Evolutionary conservation across 2,113 vertebrate species (phyloP).

Genomic region (Electrona antarctica): DNA sequence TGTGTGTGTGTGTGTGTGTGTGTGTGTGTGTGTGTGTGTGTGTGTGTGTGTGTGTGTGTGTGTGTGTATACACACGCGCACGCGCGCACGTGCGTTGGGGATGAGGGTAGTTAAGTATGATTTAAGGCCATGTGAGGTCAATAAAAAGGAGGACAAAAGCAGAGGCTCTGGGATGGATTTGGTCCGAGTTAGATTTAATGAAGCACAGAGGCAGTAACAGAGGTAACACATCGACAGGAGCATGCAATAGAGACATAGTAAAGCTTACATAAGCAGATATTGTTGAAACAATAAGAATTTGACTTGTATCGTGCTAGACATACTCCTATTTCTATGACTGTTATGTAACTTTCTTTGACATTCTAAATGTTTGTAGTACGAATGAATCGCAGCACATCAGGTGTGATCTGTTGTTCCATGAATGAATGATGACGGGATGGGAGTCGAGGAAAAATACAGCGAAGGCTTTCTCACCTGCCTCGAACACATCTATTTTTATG

Average conservation of each 20-base stretch:
- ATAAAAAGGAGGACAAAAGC: slow-evolving; percentile 20
- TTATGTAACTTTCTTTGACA: not conserved
- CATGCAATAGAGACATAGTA: not conserved
- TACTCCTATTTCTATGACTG: not conserved
- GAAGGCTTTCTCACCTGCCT: slow-evolving; percentile 9
- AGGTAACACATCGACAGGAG: not conserved
- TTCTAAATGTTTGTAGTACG: too few species aligned
- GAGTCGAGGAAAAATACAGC: not conserved
- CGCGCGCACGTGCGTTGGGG: not conserved
- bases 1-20: slow-evolving; percentile 13
- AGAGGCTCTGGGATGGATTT: slow-evolving; percentile 19
- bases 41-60: slow-evolving; percentile 17
- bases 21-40: slow-evolving; percentile 17
- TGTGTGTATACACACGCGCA: not conserved
- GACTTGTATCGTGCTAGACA: not conserved
- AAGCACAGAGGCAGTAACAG: too few species aligned
- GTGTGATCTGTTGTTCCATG: not conserved
- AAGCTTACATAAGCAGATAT: not conserved
- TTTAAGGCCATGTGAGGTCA: slow-evolving; percentile 52
- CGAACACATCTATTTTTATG: slow-evolving; percentile 61
- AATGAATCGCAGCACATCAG: not conserved
- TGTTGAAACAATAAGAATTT: not conserved
- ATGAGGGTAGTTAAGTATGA: slow-evolving; percentile 36
- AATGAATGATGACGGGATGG: slow-evolving; percentile 5
- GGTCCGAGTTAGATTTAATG: slow-evolving; percentile 5